Percentiles rank a stretch among this genome's conserved stretches.
These are phyloP conservation scores for Falco rusticolus DNA, from an alignment of 2,797 vertebrate genomes.

Conservation along the genomic window DNA sequence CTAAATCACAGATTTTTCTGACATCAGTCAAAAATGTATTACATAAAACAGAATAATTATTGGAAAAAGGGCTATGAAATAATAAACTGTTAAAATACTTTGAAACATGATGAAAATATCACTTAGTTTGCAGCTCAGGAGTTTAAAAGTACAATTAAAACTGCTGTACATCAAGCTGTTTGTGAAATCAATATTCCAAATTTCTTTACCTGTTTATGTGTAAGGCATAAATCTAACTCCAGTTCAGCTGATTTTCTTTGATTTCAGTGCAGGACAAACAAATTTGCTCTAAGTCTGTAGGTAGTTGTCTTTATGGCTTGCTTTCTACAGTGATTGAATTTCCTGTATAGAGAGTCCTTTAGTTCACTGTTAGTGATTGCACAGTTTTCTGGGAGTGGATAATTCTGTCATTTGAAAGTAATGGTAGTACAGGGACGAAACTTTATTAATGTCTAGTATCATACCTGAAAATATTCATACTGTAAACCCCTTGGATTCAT, in stretches of 20 bases:
- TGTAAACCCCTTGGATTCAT: not conserved
- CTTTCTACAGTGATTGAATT: not conserved
- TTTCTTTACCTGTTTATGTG: not conserved
- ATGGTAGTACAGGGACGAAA: not conserved
- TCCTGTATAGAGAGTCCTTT: not conserved
- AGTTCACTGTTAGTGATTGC: not conserved
- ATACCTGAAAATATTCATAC: not conserved
- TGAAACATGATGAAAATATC: not conserved
- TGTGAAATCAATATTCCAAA: not conserved
- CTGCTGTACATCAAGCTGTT: not conserved
- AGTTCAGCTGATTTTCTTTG: not conserved
- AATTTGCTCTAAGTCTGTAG: not conserved
- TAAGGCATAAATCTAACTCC: not conserved
- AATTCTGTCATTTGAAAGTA: not conserved
- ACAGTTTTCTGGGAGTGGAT: not conserved
- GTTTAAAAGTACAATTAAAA: fast-evolving
- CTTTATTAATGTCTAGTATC: not conserved
- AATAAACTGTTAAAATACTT: not conserved
- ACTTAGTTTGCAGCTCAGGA: not conserved
- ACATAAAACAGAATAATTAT: not conserved
- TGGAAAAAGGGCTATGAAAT: not conserved
- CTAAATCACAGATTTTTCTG: not conserved
- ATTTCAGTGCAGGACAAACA: not conserved
- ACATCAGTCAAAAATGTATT: not conserved
- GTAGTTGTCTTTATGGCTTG: not conserved